Evolutionary conservation across 2,797 vertebrate genomes (phyloP), one percentile per base, ranked within the genome.

Genomic region (Sciaenops ocellatus): DNA sequence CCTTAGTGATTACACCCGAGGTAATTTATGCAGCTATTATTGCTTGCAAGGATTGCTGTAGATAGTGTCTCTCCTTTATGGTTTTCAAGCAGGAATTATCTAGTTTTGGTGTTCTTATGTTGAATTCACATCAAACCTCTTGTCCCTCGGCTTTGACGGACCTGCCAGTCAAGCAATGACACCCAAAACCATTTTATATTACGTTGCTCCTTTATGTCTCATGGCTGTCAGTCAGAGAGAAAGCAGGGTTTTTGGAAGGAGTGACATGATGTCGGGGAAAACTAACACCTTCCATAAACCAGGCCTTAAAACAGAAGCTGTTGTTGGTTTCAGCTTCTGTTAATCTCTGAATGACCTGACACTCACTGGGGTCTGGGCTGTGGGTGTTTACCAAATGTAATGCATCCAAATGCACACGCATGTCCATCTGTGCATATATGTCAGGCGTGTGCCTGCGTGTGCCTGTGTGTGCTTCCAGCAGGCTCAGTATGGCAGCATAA

Each of bases 401-500:
- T 59, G n/a, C 22, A 24, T 46, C 46, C 20, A 18, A 13, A 51
- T 67, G 9, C 60, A 46, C 51, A 9, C 57, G 59, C 41, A 13
- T 56, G 30, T 73, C 28, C 52, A 30, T 62, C 22, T 79, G 56
- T 62, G 47, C 12, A 65, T 71, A 11, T 15, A 4, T 54, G 60
- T 77, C 56, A 68, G 1, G 65, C 51, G 34, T 8, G 12, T 6
- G 11, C 28, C 28, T 68, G 47, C 57, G 41, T 48, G 18, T n/a
- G 22, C 7, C n/a, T 41, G 51, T 28, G 61, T 54, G 28, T 41
- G 38, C 61, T 69, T 78, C 20, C 68, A 51, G 59, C 62, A 16
- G 62, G 69, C 44, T 74, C 47, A 22, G 52, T 75, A 48, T 85
- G 82, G 82, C 81, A 80, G 67, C 18, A 1, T 89, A 75, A 90